phyloP scores from a whole-genome alignment of 2,797 vertebrate genomes.

The Catharus ustulatus region DNA sequence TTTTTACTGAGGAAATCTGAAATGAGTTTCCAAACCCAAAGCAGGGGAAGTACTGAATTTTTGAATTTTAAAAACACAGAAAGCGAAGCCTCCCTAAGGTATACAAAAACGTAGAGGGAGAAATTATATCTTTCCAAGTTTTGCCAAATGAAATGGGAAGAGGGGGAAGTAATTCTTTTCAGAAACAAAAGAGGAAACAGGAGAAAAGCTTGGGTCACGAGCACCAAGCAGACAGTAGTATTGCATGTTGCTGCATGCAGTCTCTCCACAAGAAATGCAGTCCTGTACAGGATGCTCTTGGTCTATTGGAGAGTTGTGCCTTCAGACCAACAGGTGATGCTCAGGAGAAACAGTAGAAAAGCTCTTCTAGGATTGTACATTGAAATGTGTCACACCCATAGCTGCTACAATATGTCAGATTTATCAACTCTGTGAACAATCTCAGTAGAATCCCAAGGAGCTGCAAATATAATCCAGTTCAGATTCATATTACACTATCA shows the following conservation, averaged over 20 bases:
- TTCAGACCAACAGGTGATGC: accelerated
- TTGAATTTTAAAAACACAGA: slow-evolving; percentile 54
- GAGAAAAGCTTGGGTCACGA: neutral
- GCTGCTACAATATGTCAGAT: neutral
- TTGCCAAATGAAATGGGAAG: slow-evolving; percentile 46
- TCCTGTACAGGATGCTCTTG: neutral
- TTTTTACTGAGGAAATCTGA: slow-evolving; percentile 50
- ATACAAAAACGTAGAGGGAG: slow-evolving; percentile 38
- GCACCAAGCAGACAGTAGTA: neutral
- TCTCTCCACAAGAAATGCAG: neutral
- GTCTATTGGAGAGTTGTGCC: neutral
- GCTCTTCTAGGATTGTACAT: accelerated
- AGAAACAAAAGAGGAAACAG: slow-evolving; percentile 27
- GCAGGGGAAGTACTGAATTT: slow-evolving; percentile 39
- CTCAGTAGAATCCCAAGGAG: neutral
- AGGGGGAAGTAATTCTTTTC: slow-evolving; percentile 5
- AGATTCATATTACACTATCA: neutral
- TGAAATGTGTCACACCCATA: neutral
- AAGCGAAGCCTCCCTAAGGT: slow-evolving; percentile 34
- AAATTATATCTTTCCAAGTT: slow-evolving; percentile 48
- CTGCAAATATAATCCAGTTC: neutral
- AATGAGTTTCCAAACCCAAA: slow-evolving; percentile 48
- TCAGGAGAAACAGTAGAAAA: neutral
- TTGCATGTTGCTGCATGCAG: neutral
- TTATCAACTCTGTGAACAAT: neutral